A percentile compares a stretch with the other conserved stretches of the same genome.
Evolutionary conservation across 2,797 vertebrate species (phyloP).

Genomic region (Malurus splendens): DNA sequence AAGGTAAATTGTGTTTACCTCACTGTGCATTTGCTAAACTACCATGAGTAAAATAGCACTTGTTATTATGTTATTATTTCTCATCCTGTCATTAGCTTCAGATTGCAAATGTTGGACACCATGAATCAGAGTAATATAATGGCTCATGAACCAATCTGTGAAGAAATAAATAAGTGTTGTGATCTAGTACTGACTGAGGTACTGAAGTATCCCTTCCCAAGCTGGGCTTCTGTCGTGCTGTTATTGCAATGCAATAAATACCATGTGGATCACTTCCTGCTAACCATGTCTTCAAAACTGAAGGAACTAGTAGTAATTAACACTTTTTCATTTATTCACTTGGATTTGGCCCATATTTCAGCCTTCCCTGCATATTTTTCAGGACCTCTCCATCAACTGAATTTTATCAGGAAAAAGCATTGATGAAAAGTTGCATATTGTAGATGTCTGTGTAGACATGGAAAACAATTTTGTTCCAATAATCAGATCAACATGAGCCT

Average conservation of each 20-base stretch:
- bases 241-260: neutral
- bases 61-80: neutral
- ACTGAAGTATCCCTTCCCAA: neutral
- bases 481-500: neutral
- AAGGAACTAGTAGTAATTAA: neutral
- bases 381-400: neutral
- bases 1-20: neutral
- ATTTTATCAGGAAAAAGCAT: neutral
- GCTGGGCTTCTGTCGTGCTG: neutral
- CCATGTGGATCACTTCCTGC: neutral
- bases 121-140: neutral
- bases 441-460: neutral
- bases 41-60: neutral
- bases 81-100: neutral
- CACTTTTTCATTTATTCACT: neutral
- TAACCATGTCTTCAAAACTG: neutral
- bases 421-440: neutral
- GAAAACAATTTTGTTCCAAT: neutral
- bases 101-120: neutral
- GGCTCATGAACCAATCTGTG: neutral
- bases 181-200: neutral
- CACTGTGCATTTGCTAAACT: neutral
- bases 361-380: neutral
- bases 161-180: neutral
- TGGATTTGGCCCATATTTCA: neutral